A percentile compares a stretch with the other conserved stretches of the same genome.
phyloP scores from a whole-genome alignment of 2,113 vertebrate species.

The Polypterus senegalus region DNA sequence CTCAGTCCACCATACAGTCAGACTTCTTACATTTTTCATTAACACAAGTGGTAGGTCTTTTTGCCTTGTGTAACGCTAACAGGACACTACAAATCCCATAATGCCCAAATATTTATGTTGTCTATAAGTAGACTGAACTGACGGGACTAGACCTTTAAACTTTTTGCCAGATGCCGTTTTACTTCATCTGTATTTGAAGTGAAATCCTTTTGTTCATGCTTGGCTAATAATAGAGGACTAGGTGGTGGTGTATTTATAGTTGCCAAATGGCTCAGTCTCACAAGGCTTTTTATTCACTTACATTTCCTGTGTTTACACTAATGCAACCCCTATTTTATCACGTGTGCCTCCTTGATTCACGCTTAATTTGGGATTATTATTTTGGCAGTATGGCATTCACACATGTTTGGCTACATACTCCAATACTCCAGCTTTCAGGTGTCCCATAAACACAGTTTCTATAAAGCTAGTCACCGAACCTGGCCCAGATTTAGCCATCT shows the following conservation, averaged over 20 bases:
- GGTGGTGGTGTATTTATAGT: constrained; percentile 71
- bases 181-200: constrained; percentile 70
- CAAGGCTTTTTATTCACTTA: constrained; percentile 71
- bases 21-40: too few relatives aligned
- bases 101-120: constrained; percentile 51
- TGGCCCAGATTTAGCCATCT: too few relatives aligned
- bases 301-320: constrained; percentile 77
- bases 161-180: constrained; percentile 53
- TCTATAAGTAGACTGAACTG: constrained; percentile 45
- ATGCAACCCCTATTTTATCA: constrained; percentile 23
- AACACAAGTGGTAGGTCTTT: too few relatives aligned
- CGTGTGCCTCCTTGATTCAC: too few relatives aligned
- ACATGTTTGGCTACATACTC: too few relatives aligned
- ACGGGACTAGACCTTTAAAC: constrained; percentile 68
- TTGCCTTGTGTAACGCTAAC: too few relatives aligned
- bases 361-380: too few relatives aligned
- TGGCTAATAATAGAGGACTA: constrained; percentile 77
- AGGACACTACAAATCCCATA: constrained; percentile 29
- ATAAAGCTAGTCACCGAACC: too few relatives aligned
- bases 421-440: too few relatives aligned
- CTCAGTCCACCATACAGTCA: too few relatives aligned
- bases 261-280: constrained; percentile 48
- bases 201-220: constrained; percentile 81
- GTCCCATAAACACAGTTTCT: too few relatives aligned
- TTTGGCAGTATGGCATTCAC: too few relatives aligned